Base-by-base conservation (phyloP, 2,113 vertebrate genomes). In the Ranitomeya imitator region DNA sequence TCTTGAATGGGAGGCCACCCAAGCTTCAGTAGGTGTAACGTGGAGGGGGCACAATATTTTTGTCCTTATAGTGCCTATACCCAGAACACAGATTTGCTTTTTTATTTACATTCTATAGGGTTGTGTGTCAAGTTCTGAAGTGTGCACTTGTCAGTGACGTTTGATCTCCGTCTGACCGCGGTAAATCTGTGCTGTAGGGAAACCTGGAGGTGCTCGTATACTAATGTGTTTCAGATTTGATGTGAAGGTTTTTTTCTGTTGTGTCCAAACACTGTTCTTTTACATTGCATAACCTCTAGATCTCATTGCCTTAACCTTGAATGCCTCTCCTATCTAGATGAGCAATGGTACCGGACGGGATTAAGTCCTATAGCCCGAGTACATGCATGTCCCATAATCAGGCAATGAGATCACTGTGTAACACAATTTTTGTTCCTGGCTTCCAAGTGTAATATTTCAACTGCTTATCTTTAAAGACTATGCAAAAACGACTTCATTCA, bases 221-320 rank as follows among this genome's bases (percentile, higher is more conserved):
- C 73, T 76, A 52, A 76, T 76, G 73, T 52, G 37, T 76, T 52
- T 52, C 73, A 19, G 37, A 76, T 76, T 76, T 19, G 73, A 76
- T 76, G 73, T 76, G 37, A 76, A 76, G 51, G 37, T 18, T 52
- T 16, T 76, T 76, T 52, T 52, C 18, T 76, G 8, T 16, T 52
- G 16, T 76, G 37, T 51, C 51, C 71, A 74, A 45, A 19, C 71
- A 45, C 14, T 74, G 71, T 74, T 74, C 71, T 45, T 9, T 19
- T 76, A 76, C 19, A 76, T 76, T 76, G 73, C 16, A 51, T 19
- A 51, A 76, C 73, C 73, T 45, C 51, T 76, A 76, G 37, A 45
- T 37, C 73, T 76, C 37, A 19, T 16, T 15, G 73, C 73, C 37
- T 8, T 76, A 76, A 52, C 73, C 37, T 52, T 6, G 73, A 21